Base-by-base conservation (phyloP, 37 sponge, comb jelly and placozoan genomes). In the Amphimedon queenslandica region DNA sequence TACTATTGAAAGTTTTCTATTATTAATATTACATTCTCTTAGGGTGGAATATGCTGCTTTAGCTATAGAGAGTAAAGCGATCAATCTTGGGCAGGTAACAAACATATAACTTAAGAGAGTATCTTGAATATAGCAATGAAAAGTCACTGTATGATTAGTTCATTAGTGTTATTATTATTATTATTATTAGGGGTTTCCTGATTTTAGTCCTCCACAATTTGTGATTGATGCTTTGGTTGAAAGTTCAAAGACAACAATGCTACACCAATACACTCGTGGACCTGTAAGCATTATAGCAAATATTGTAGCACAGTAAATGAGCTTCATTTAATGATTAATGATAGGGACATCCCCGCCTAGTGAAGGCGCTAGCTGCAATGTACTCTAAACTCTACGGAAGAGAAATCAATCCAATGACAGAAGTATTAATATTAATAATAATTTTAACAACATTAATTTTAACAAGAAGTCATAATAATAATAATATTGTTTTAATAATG, bases 21-120 rank as follows among this genome's bases (percentile, higher is more conserved):
- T n/a, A n/a, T n/a, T n/a, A n/a, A n/a, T n/a, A n/a, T n/a, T n/a
- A n/a, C n/a, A n/a, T 3, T 71, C 2, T 18, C 31, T 1, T 31
- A 92, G 98, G 98, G 90, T 94, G 63, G 98, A 97, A 61, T 97
- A 87, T 80, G 72, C 86, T 3, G 86, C 83, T 2, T 38, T 97
- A 21, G 94, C 83, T 34, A 71, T 80, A n/a, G 74, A 84, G 71
- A 64, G 58, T 33, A 83, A 93, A 32, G 73, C 91, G 20, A 89
- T 93, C 55, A 97, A 97, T 69, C 72, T 97, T 10, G 98, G 98
- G 0, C 98, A 95, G 81, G 93, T 92, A 40, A 79, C 13, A n/a
- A n/a, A n/a, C n/a, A n/a, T n/a, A n/a, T n/a, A n/a, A n/a, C n/a
- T n/a, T n/a, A n/a, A n/a, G n/a, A n/a, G n/a, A n/a, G n/a, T n/a